Base-by-base conservation (phyloP, 2,888 invertebrate species). In the Heliconius ismenius region DNA sequence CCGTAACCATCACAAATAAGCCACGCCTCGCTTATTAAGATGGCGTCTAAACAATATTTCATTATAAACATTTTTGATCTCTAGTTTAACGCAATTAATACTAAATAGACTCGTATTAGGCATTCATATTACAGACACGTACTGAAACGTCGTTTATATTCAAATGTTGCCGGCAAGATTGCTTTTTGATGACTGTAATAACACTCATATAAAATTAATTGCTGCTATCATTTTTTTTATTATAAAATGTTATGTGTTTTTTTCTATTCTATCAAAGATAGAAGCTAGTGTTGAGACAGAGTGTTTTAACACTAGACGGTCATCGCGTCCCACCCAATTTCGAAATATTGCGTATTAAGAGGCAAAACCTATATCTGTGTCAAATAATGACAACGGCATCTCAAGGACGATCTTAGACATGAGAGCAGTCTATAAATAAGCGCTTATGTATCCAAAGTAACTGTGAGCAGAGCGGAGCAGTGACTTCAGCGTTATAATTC, bases 181-280 rank as follows among this genome's bases (percentile, higher is more conserved):
- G 82, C 84, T 83, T 83, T 83, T 82, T 83, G 84, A 84, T 83
- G 82, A 81, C 81, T 80, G 78, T 81, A 83, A 84, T 84, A 81
- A 81, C 78, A 77, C 76, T 77, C 79, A 79, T 79, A 76, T 63
- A 77, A 80, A 79, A 79, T 78, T 81, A 80, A 82, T 82, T 81
- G 79, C 60, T 75, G 18, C 13, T 15, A 49, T 69, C 28, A 26
- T 49, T 69, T 49, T 43, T 49, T 26, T 24, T 24, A 4, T 24
- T 62, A 10, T 21, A 9, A n/a, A 54, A 21, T 9, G 9, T 54
- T 21, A 54, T 54, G 54, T 54, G 21, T 54, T 49, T 49, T 49
- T 49, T 49, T 49, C 18, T 18, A 15, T 49, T 49, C 18, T 49
- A 18, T 49, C 49, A 18, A 49, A 49, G 18, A 49, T 10, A n/a